phyloP scores from a whole-genome alignment of 2,113 vertebrate genomes.

The Oryzias javanicus region DNA sequence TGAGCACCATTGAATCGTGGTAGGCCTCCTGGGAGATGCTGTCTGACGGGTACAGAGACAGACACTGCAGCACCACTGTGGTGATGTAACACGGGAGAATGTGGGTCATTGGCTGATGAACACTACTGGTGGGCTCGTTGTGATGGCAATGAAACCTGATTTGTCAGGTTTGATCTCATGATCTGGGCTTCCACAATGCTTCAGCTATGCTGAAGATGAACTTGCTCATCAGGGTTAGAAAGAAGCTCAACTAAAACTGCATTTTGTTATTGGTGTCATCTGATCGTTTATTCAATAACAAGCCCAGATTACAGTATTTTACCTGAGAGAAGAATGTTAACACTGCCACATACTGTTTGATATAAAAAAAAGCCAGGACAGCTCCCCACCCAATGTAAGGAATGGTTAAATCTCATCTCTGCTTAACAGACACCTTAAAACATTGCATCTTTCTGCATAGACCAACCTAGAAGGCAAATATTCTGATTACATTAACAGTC shows the following conservation, averaged over 20 bases:
- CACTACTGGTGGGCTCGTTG: constrained; percentile 49
- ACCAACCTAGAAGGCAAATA: constrained; percentile 61
- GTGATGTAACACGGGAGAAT: constrained; percentile 68
- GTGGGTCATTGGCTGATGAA: constrained; percentile 65
- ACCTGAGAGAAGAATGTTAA: constrained; percentile 71
- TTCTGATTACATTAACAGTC: constrained; percentile 60
- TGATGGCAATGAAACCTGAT: constrained; percentile 71
- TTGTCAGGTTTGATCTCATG: constrained; percentile 61
- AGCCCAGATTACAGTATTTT: constrained; percentile 51
- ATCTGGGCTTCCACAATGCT: constrained; percentile 67
- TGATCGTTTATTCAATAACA: constrained; percentile 10
- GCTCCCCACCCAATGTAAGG: constrained; percentile 41
- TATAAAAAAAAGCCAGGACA: constrained; percentile 25
- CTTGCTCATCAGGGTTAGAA: constrained; percentile 35
- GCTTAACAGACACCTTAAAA: constrained; percentile 6
- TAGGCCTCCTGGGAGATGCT: constrained; percentile 48
- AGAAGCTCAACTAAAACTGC: constrained; percentile 31
- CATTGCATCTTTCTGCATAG: constrained; percentile 58
- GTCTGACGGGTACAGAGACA: constrained; percentile 52
- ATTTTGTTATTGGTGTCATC: constrained; percentile 23
- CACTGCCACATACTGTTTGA: constrained; percentile 19
- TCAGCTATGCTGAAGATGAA: constrained; percentile 46
- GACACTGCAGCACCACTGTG: constrained; percentile 61
- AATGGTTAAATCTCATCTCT: constrained; percentile 30
- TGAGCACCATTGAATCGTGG: constrained; percentile 65